Base-by-base conservation (phyloP, 2,113 vertebrate genomes). In the Toxostoma redivivum region DNA sequence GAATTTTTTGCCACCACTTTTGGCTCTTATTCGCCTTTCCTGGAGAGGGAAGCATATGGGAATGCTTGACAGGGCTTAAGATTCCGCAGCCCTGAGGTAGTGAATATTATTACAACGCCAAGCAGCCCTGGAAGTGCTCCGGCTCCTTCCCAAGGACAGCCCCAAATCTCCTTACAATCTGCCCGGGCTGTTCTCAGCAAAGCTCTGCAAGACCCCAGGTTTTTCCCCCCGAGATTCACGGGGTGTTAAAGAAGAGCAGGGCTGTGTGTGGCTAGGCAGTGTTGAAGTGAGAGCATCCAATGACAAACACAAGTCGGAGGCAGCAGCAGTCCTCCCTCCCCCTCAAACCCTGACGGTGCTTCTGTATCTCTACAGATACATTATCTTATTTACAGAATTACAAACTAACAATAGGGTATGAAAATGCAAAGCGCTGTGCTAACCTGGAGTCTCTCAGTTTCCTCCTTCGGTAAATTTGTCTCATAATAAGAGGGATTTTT, bases 321-420 rank as follows among this genome's bases (percentile, higher is more conserved):
- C 67, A 69, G 87, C 7, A 60, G 50, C 85, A 48, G 45, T 22
- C 20, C 62, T 66, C 67, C 57, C 81, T 67, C 71, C 56, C 62
- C 33, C 50, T 71, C 54, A 64, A 53, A 73, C 31, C 3, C 0
- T 17, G 62, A 20, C 4, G 2, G 31, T 56, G 71, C 44, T 61
- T 47, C 37, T 61, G 40, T 74, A 85, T 95, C 78, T 25, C 81
- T 80, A 20, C 72, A 92, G 91, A 84, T 66, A 81, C 45, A 38
- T 86, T 90, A 87, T 92, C 84, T 70, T 95, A 86, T 95, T 95
- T 93, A 77, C 77, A 94, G 65, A 95, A 94, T 92, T 95, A 91
- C 57, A n/a, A 56, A 91, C 51, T 79, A 81, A 94, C 1, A 24
- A 91, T 86, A 78, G 20, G 60, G 40, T 30, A 83, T 56, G 54